Evolutionary conservation across 2,888 invertebrate species (phyloP), one percentile per base, ranked within the genome.

Genomic region (Phlogophora meticulosa): DNA sequence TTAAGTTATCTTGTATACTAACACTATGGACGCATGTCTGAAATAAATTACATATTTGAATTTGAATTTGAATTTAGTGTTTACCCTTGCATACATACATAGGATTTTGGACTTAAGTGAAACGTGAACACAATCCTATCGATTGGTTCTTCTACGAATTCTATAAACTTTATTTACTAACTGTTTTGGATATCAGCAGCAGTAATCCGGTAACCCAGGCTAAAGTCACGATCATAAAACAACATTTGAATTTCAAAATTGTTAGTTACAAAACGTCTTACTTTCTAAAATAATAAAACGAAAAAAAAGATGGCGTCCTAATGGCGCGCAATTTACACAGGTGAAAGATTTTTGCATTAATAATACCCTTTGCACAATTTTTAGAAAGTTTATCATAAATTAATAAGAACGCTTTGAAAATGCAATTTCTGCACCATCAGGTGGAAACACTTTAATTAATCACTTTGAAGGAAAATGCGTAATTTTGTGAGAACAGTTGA

Each of bases 371-470:
- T 57, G 40, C 46, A 38, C 48, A 65, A 72, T 72, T 68, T 78
- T 67, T 65, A 57, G 51, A 72, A 76, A 68, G 15, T 77, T 74
- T 55, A 78, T 76, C 69, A 76, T 48, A 80, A 81, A 82, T 82
- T 79, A 77, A 82, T 83, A 72, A 69, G 55, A 61, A 71, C 73
- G 63, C 85, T 81, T 83, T 81, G 78, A 78, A 81, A 86, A 79
- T 77, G 82, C 79, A 75, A 64, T 77, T 78, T 84, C 80, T 80
- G 78, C 80, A 80, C 67, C 65, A 78, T 83, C 80, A 79, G 58
- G 79, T 74, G 81, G 80, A 80, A 85, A 84, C 78, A 81, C 80
- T 85, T 77, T 87, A 83, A 88, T 87, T 87, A 86, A 87, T 88
- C 82, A 80, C 67, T 76, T 76, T 78, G 72, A 66, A 74, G 65